Conservation (phyloP, 2,797 vertebrate genomes). For the Ataeniobius toweri region DNA sequence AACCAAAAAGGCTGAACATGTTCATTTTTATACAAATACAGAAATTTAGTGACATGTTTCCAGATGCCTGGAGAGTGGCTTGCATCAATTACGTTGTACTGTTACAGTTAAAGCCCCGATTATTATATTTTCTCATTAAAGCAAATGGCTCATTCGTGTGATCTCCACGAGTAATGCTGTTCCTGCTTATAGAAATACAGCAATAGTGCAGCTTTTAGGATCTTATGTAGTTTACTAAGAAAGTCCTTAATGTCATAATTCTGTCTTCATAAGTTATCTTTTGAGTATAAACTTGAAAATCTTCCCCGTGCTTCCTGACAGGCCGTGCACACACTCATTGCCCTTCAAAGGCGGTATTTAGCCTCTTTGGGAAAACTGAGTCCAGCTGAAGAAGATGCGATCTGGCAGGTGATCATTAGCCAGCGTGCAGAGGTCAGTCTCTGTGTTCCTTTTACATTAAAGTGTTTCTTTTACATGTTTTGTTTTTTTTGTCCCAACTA, state of each 20-base stretch:
- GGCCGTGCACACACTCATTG: conserved; percentile 92
- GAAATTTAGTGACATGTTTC: too few species aligned
- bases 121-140: background rate
- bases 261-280: background rate
- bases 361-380: conserved; percentile 87
- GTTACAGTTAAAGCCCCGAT: background rate
- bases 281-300: background rate
- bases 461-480: background rate
- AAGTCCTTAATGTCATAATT: background rate
- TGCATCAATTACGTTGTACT: too few species aligned
- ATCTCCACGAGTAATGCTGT: background rate
- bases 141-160: background rate
- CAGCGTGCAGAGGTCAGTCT: conserved; percentile 90
- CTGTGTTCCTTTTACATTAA: background rate
- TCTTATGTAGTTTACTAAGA: background rate
- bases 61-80: too few species aligned
- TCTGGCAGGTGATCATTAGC: conserved; percentile 96
- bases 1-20: too few species aligned
- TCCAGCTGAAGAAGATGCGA: conserved; percentile 86
- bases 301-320: conserved; percentile 57
- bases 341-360: conserved; percentile 89
- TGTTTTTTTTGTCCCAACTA: background rate
- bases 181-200: background rate
- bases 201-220: background rate
- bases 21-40: too few species aligned